Percentiles rank a stretch among this genome's conserved stretches.
Conservation (phyloP, 1,140 invertebrate genomes). For the Aphis gossypii region DNA sequence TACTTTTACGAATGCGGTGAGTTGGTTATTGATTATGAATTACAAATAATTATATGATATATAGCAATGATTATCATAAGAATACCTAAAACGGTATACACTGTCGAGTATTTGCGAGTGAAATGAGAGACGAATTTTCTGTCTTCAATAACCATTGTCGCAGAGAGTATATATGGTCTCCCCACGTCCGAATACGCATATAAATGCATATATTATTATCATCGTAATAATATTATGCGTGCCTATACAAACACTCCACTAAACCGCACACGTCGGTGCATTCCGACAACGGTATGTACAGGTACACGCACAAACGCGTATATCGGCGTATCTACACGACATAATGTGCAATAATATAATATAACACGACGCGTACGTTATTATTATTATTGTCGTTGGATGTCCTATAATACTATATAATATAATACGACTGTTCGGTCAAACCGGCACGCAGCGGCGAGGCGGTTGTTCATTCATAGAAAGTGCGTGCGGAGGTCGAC, state of each 20-base stretch:
- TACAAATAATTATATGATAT: too few relatives aligned
- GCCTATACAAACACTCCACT: neutral
- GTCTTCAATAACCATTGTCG: neutral
- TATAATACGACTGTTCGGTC: neutral
- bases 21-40: too few relatives aligned
- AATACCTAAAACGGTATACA: too few relatives aligned
- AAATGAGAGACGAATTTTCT: neutral
- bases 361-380: neutral
- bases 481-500: neutral
- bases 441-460: neutral
- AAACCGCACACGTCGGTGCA: constrained; percentile 22
- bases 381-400: neutral
- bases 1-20: too few relatives aligned
- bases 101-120: neutral
- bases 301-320: neutral
- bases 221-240: neutral
- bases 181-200: neutral
- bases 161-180: neutral
- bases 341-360: neutral
- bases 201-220: neutral
- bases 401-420: neutral
- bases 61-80: too few relatives aligned
- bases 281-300: neutral
- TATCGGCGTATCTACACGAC: neutral
- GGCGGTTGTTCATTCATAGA: constrained; percentile 23